A percentile compares a stretch with the other conserved stretches of the same genome.
Evolutionary conservation across 2,888 invertebrate species (phyloP).

Genomic region (Pristionchus fissidentatus): DNA sequence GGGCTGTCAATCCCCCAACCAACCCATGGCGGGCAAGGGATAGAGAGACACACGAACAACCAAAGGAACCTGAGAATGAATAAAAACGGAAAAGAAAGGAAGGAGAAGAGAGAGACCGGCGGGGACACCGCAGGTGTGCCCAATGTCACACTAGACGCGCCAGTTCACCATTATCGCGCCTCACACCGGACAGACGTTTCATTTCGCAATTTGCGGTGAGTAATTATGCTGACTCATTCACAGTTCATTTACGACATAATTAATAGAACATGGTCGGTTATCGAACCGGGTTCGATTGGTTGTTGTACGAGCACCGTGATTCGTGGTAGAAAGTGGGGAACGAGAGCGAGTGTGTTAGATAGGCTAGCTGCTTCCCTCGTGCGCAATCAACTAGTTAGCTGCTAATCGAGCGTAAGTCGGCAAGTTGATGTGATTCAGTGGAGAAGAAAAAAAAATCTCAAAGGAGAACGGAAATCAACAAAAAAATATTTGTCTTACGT

Average conservation of each 20-base stretch:
- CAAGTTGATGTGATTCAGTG: too few relatives aligned
- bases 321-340: too few relatives aligned
- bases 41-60: slow-evolving; percentile 18
- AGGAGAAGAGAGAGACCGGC: not conserved
- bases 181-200: not conserved
- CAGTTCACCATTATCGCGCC: not conserved
- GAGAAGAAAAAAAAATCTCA: too few relatives aligned
- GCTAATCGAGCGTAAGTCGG: too few relatives aligned
- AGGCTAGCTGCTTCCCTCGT: too few relatives aligned
- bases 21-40: not conserved
- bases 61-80: slow-evolving; percentile 16
- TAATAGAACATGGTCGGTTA: not conserved
- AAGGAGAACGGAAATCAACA: too few relatives aligned
- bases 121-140: not conserved
- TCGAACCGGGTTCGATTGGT: too few relatives aligned
- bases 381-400: too few relatives aligned
- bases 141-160: not conserved
- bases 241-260: not conserved
- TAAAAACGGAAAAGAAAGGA: slow-evolving; percentile 18
- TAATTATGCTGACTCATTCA: slow-evolving; percentile 25
- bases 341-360: too few relatives aligned
- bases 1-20: slow-evolving; percentile 39
- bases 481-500: too few relatives aligned
- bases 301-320: too few relatives aligned
- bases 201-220: slow-evolving; percentile 8